A percentile compares a stretch with the other conserved stretches of the same genome.
phyloP scores from a whole-genome alignment of 2,113 vertebrate genomes.

The Neolamprologus sp. region DNA sequence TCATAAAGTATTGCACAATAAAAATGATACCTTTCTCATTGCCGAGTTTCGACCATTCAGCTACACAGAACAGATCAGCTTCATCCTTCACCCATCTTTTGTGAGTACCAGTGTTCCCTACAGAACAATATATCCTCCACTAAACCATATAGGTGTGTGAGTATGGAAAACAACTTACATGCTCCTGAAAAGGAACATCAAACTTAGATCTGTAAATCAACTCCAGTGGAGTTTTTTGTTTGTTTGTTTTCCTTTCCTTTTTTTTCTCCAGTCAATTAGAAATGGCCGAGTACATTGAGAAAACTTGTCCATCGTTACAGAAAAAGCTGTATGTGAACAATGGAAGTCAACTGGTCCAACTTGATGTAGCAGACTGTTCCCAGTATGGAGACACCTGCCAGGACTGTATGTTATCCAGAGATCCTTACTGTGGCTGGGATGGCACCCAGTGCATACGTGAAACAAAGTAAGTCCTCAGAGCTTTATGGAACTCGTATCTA shows the following conservation, averaged over 20 bases:
- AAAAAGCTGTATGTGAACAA: constrained; percentile 43
- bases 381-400: constrained; percentile 45
- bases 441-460: background rate
- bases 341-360: constrained; percentile 40
- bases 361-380: constrained; percentile 46
- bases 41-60: constrained; percentile 47
- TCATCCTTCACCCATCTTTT: constrained; percentile 5
- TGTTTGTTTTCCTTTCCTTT: background rate
- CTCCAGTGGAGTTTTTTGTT: background rate
- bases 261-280: background rate
- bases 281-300: background rate
- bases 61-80: background rate
- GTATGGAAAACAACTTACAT: background rate
- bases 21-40: constrained; percentile 12
- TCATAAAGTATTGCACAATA: constrained; percentile 54
- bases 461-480: background rate
- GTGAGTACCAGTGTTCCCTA: constrained; percentile 38
- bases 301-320: background rate
- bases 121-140: background rate
- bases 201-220: background rate
- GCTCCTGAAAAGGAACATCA: background rate
- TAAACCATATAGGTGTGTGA: background rate
- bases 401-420: constrained; percentile 29
- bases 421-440: constrained; percentile 67
- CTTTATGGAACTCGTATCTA: rapidly evolving